A percentile compares a stretch with the other conserved stretches of the same genome.
phyloP scores from a whole-genome alignment of 2,113 vertebrate species.

The Pogona vitticeps region DNA sequence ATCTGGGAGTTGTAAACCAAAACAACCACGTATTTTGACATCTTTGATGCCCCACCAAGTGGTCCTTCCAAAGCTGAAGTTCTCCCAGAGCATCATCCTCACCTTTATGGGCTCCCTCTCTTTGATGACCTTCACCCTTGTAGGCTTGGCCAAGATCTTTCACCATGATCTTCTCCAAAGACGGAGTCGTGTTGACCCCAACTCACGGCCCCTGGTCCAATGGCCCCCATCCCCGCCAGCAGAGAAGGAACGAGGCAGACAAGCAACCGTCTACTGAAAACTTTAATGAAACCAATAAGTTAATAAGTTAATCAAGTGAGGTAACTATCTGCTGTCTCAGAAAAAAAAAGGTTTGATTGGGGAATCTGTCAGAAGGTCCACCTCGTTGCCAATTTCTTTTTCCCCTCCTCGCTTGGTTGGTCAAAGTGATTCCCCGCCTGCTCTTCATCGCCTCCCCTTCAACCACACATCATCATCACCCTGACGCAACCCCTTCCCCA shows the following conservation, averaged over 20 bases:
- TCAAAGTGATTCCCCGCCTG: constrained; percentile 59
- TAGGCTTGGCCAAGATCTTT: background rate
- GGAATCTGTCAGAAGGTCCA: constrained; percentile 62
- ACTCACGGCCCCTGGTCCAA: too few relatives aligned
- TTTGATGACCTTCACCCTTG: too few relatives aligned
- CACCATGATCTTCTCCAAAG: background rate
- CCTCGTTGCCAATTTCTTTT: constrained; percentile 20
- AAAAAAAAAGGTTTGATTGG: constrained; percentile 57
- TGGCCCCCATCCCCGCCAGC: background rate
- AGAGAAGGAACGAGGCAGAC: constrained; percentile 37
- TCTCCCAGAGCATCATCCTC: background rate
- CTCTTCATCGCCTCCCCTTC: background rate
- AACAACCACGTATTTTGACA: too few relatives aligned
- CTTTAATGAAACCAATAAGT: constrained; percentile 95
- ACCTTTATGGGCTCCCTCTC: too few relatives aligned
- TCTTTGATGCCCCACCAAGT: too few relatives aligned
- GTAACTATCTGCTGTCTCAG: constrained; percentile 78
- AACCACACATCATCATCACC: background rate
- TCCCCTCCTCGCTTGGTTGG: constrained; percentile 69
- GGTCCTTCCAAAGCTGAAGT: too few relatives aligned
- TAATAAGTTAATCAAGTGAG: constrained; percentile 95
- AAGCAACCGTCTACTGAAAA: constrained; percentile 80
- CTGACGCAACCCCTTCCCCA: background rate
- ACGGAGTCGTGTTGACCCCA: too few relatives aligned
- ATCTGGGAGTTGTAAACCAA: too few relatives aligned